Percentiles rank a stretch among this genome's conserved stretches.
phyloP scores from a whole-genome alignment of 2,888 invertebrate species.

The Anorthoa munda region DNA sequence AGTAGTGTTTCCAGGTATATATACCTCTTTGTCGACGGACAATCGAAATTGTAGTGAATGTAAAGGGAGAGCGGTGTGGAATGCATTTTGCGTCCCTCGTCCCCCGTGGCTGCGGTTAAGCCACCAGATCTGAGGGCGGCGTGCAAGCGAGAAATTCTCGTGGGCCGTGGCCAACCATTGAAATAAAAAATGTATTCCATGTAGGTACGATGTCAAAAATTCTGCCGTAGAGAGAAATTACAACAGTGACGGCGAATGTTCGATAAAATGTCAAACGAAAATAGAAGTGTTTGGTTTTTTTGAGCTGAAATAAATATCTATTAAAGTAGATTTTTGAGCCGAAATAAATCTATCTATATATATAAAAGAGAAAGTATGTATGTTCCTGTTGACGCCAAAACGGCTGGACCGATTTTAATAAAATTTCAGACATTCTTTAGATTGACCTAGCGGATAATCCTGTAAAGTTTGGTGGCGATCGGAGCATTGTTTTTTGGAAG shows the following conservation, averaged over 20 bases:
- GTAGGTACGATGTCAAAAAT: slow-evolving; percentile 19
- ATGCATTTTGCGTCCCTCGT: slow-evolving; percentile 48
- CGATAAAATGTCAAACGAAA: not conserved
- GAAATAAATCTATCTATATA: no score
- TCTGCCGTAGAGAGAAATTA: not conserved
- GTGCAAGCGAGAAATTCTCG: slow-evolving; percentile 40
- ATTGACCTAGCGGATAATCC: no score
- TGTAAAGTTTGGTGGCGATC: no score
- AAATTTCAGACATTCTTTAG: no score
- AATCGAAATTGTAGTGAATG: slow-evolving; percentile 54
- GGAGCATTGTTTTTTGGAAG: no score
- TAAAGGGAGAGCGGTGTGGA: slow-evolving; percentile 51
- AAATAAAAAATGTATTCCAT: slow-evolving; percentile 36
- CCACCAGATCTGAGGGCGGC: slow-evolving; percentile 42
- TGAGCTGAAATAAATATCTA: not conserved
- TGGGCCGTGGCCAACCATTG: slow-evolving; percentile 10
- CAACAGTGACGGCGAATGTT: not conserved
- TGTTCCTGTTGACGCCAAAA: no score
- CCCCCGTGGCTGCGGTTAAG: slow-evolving; percentile 48
- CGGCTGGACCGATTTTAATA: no score
- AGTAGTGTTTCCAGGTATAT: not conserved
- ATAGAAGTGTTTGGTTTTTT: not conserved
- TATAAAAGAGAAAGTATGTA: no score
- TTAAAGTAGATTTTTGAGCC: not conserved
- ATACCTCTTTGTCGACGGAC: slow-evolving; percentile 23